Evolutionary conservation across 2,888 invertebrate species (phyloP).

Genomic region (Halictus ligatus): DNA sequence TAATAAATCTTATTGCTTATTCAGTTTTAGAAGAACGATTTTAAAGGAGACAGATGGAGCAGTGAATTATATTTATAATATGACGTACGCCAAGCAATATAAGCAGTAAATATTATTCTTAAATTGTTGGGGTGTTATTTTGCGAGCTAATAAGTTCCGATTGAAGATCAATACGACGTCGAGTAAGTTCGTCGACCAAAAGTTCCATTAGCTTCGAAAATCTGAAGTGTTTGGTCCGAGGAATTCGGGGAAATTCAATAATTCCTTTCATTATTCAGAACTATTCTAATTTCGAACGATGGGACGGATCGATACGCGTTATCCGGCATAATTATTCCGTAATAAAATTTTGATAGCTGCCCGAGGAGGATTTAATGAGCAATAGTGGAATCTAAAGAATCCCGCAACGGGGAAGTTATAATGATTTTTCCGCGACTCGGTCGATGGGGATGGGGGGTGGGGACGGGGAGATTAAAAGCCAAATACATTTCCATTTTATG

Average conservation of each 20-base stretch:
- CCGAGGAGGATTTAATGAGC: slow-evolving; percentile 17
- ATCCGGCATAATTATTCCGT: slow-evolving; percentile 6
- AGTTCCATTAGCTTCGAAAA: neutral
- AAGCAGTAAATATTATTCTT: neutral
- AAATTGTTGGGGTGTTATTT: neutral
- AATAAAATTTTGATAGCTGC: slow-evolving; percentile 25
- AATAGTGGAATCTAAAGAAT: slow-evolving; percentile 23
- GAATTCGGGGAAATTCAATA: slow-evolving; percentile 11
- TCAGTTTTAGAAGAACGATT: neutral
- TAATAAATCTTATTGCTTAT: neutral
- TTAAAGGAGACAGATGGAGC: neutral
- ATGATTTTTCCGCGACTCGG: slow-evolving; percentile 15
- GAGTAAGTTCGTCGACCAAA: neutral
- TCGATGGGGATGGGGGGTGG: neutral
- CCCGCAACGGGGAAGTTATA: slow-evolving; percentile 15
- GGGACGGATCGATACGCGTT: neutral
- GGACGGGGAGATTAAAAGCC: slow-evolving; percentile 24
- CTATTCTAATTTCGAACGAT: neutral
- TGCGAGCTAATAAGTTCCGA: neutral
- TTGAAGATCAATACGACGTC: neutral
- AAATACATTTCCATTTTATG: slow-evolving; percentile 38
- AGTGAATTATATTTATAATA: neutral
- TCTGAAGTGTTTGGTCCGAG: neutral
- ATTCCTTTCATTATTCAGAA: neutral
- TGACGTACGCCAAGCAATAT: neutral